Evolutionary conservation across 64 coral and sea anemone genomes (phyloP).

Genomic region (Montipora foliosa): DNA sequence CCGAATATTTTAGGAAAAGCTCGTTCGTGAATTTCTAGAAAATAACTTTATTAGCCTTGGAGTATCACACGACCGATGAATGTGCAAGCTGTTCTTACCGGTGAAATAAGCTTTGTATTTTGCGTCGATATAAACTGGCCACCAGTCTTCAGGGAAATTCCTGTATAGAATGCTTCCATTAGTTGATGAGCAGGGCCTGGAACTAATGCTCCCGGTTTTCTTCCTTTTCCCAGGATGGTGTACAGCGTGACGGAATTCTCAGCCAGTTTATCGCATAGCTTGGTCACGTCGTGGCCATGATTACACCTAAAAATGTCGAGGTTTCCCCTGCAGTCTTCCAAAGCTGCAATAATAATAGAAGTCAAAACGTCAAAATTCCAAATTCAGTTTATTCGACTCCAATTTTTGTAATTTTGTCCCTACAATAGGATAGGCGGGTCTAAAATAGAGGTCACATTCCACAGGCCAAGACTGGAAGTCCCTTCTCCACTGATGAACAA

Average conservation of each 20-base stretch:
- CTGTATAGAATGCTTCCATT: conserved; percentile 23
- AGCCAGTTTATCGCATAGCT: conserved; percentile 2
- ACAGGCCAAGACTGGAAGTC: no score
- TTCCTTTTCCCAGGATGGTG: background rate
- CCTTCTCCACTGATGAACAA: no score
- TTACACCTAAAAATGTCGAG: conserved; percentile 8
- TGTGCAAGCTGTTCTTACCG: background rate
- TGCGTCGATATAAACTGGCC: conserved; percentile 1
- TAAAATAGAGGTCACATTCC: no score
- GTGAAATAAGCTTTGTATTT: conserved; percentile 9
- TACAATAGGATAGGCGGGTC: background rate
- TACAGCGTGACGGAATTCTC: conserved; percentile 20
- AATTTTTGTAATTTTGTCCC: background rate
- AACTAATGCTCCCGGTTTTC: background rate
- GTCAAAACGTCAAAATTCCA: background rate
- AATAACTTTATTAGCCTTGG: no score
- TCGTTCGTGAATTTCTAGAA: no score
- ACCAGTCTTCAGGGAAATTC: conserved; percentile 26
- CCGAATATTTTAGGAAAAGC: no score
- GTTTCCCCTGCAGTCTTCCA: background rate
- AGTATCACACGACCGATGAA: no score
- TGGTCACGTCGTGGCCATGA: conserved; percentile 24
- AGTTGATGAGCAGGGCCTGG: background rate
- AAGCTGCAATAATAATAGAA: background rate
- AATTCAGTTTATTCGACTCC: no score